Evolutionary conservation across 2,888 invertebrate genomes (phyloP), one percentile per base, ranked within the genome.

Genomic region (Phasia obesa): DNA sequence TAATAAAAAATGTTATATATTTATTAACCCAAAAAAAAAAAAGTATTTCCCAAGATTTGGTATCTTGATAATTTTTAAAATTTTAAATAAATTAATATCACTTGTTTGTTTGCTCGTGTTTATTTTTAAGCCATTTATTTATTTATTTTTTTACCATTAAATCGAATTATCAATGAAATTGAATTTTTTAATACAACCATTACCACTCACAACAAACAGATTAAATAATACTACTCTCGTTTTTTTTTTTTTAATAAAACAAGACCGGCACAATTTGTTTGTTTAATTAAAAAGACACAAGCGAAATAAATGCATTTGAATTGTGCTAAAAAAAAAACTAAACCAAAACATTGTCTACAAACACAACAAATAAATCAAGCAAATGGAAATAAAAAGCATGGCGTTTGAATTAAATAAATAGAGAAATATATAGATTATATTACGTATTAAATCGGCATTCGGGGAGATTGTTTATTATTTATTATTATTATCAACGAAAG

Each of bases 401-500:
- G 25, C 64, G 55, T 23, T 74, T 55, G 35, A 74, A 73, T 53
- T 64, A 73, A 53, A 19, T 21, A 31, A 11, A 64, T 15, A n/a
- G 9, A 3, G n/a, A 44, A 9, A 25, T 42, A n/a, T 60, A 1
- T n/a, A 42, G 1, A n/a, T 44, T 44, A 17, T 47, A 44, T 65
- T 31, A 71, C 35, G 47, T 49, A 25, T 49, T 35, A 15, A 69
- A 70, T 51, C 31, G 57, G 65, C 44, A 13, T 13, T 59, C 47
- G 23, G 55, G 9, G n/a, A n/a, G n/a, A n/a, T 59, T 75, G 6
- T 64, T 67, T 60, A 4, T 57, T 38, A 38, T 75, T 49, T 35
- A 15, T n/a, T 42, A 4, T 70, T 71, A 23, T 71, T 60, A 62
- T 62, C 76, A 81, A 69, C n/a, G 76, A 81, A 73, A 81, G 71